Evolutionary conservation across 2,797 vertebrate genomes (phyloP).

Genomic region (Characodon lateralis): DNA sequence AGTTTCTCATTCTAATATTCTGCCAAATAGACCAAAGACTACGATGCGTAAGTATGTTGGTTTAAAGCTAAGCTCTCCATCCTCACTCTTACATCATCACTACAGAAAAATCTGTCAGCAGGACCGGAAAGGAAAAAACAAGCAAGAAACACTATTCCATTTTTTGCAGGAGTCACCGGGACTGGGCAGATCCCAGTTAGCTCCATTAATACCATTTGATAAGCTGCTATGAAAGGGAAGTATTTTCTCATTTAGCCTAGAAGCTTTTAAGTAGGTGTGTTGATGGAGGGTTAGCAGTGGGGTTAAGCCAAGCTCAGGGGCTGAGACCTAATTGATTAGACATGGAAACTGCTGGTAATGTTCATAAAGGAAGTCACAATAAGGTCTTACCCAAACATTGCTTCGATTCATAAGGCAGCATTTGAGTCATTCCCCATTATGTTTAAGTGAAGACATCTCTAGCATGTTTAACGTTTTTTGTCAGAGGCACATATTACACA

Average conservation of each 20-base stretch:
- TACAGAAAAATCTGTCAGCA: conserved; percentile 76
- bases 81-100: conserved; percentile 61
- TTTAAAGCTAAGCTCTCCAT: conserved; percentile 61
- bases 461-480: conserved; percentile 48
- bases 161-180: conserved; percentile 59
- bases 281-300: conserved; percentile 68
- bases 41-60: conserved; percentile 50
- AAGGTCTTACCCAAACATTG: conserved; percentile 35
- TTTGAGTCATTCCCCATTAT: conserved; percentile 54
- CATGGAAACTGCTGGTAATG: conserved; percentile 34
- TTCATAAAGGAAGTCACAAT: conserved; percentile 37
- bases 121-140: conserved; percentile 42
- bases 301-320: conserved; percentile 65
- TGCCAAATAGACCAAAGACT: conserved; percentile 25
- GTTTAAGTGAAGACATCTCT: conserved; percentile 50
- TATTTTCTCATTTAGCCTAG: conserved; percentile 57
- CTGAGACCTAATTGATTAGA: conserved; percentile 68
- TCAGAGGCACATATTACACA: not conserved
- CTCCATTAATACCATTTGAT: conserved; percentile 73
- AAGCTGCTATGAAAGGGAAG: conserved; percentile 75
- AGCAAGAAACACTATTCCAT: conserved; percentile 37
- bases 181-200: conserved; percentile 65
- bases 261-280: conserved; percentile 70
- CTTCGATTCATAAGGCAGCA: conserved; percentile 28
- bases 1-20: not conserved